A percentile compares a stretch with the other conserved stretches of the same genome.
These are phyloP conservation scores for Psittacula cyanocephala DNA, from an alignment of 2,113 vertebrate genomes.

Conservation along the genomic window DNA sequence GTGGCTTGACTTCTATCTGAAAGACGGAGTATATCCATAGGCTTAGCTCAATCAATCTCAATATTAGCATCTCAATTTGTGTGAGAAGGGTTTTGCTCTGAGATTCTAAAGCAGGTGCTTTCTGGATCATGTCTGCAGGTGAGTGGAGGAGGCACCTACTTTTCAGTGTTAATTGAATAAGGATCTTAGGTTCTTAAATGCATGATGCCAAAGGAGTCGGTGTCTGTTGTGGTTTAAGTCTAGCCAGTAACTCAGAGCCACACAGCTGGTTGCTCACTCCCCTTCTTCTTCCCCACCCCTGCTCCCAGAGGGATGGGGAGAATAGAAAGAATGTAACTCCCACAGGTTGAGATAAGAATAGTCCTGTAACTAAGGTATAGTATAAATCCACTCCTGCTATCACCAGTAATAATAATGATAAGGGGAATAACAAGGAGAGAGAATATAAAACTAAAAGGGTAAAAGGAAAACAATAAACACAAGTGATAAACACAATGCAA, in stretches of 20 bases:
- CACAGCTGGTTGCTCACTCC: neutral
- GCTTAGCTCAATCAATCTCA: neutral
- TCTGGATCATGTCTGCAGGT: neutral
- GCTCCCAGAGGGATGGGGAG: neutral
- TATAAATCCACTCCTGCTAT: neutral
- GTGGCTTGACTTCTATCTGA: neutral
- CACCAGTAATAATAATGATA: neutral
- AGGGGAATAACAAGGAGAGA: neutral
- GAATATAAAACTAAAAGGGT: neutral
- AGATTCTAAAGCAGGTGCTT: neutral
- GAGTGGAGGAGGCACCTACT: neutral
- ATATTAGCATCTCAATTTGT: neutral
- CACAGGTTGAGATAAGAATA: neutral
- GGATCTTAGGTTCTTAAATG: neutral
- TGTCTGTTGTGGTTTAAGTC: neutral
- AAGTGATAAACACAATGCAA: neutral
- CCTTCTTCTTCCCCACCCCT: neutral
- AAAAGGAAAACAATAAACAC: neutral
- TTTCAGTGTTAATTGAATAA: neutral
- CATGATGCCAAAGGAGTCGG: neutral
- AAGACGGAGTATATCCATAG: neutral
- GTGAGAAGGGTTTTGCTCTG: neutral
- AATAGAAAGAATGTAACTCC: neutral
- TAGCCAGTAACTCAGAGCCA: neutral
- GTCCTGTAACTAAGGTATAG: neutral